phyloP scores from a whole-genome alignment of 1,140 invertebrate species.

The Rhyacophila brunnea region DNA sequence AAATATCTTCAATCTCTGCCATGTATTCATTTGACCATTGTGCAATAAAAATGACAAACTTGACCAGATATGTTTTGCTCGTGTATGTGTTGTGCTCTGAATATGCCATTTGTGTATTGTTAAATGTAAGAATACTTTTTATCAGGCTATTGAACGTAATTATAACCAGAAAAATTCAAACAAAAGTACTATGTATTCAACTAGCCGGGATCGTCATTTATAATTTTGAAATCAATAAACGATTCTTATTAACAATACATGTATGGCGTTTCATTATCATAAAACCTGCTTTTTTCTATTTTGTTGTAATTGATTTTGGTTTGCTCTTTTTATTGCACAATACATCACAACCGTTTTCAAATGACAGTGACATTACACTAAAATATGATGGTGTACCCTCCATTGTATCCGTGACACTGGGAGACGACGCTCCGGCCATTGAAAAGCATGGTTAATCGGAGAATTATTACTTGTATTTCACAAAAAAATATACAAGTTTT shows the following conservation, averaged over 20 bases:
- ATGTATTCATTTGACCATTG: no score
- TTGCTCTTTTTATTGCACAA: conserved; percentile 24
- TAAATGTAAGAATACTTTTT: conserved; percentile 30
- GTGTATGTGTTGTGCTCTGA: conserved; percentile 33
- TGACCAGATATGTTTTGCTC: neutral
- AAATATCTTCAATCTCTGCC: no score
- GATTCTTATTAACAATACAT: conserved; percentile 36
- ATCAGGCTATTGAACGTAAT: conserved; percentile 25
- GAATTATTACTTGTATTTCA: no score
- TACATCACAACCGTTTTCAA: conserved; percentile 7
- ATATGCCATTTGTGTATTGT: conserved; percentile 37
- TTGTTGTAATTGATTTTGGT: conserved; percentile 16
- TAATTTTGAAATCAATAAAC: conserved; percentile 34
- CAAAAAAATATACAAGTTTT: no score
- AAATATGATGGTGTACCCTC: no score
- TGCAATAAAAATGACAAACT: no score
- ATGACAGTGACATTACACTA: no score
- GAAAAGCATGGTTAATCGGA: no score
- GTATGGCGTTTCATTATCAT: conserved; percentile 36
- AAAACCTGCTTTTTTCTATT: conserved; percentile 31
- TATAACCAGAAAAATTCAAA: conserved; percentile 6
- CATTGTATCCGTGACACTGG: no score
- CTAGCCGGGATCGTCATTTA: conserved; percentile 25
- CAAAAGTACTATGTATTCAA: conserved; percentile 25
- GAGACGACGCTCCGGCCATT: no score